Conservation (phyloP, 2,888 invertebrate genomes). For the Coelinius sp. region DNA sequence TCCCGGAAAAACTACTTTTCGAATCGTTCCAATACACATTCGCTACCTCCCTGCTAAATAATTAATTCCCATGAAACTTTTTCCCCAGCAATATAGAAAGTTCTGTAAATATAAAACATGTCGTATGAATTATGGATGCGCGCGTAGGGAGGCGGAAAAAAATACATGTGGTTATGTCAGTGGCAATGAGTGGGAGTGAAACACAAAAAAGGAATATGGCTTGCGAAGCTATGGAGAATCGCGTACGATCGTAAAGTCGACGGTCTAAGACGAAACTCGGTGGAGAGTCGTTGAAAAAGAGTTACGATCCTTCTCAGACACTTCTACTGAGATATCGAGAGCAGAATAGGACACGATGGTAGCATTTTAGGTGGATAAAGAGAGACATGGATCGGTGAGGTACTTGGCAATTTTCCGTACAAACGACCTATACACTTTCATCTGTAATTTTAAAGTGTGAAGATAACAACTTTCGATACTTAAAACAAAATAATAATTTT, state of each 20-base stretch:
- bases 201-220: conserved; percentile 15
- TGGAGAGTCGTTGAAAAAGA: conserved; percentile 42
- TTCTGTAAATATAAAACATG: conserved; percentile 7
- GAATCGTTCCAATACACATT: background rate
- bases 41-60: background rate
- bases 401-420: conserved; percentile 41
- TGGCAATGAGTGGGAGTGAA: conserved; percentile 1
- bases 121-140: conserved; percentile 2
- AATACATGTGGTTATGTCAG: conserved; percentile 22
- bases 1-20: background rate
- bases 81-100: background rate
- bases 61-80: conserved; percentile 12
- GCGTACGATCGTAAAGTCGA: conserved; percentile 40
- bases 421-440: conserved; percentile 34
- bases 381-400: background rate
- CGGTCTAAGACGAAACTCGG: conserved; percentile 40
- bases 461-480: background rate
- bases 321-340: conserved; percentile 28
- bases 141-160: background rate
- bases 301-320: conserved; percentile 35
- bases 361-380: background rate
- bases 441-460: background rate
- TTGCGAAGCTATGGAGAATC: conserved; percentile 35
- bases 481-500: background rate
- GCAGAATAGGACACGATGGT: conserved; percentile 2